phyloP scores from a whole-genome alignment of 2,113 vertebrate genomes.

The Micronycteris hirsuta region DNA sequence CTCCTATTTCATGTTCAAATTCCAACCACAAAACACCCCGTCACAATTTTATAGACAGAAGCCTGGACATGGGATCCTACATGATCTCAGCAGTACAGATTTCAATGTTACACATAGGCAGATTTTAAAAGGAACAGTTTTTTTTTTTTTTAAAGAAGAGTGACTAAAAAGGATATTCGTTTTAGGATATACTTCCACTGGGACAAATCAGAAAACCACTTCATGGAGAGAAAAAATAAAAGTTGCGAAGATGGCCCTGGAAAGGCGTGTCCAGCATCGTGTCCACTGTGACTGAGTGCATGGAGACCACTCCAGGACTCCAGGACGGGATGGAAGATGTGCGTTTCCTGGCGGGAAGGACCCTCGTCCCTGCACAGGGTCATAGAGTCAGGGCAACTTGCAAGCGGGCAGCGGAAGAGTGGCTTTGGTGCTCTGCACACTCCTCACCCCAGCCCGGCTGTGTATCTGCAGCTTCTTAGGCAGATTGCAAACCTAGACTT shows the following conservation, averaged over 20 bases:
- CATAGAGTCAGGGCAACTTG: too few relatives aligned
- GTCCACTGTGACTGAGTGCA: too few relatives aligned
- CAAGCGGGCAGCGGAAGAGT: accelerated
- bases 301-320: too few relatives aligned
- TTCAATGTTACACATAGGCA: neutral
- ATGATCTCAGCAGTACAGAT: neutral
- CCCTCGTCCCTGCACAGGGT: neutral
- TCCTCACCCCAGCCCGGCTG: too few relatives aligned
- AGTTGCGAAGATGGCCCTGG: neutral
- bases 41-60: neutral
- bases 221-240: neutral
- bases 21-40: neutral
- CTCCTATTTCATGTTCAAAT: neutral
- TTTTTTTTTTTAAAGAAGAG: neutral
- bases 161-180: neutral
- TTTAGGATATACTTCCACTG: neutral
- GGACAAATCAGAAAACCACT: neutral
- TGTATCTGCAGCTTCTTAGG: too few relatives aligned
- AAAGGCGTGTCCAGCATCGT: neutral
- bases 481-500: neutral
- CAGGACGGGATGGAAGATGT: too few relatives aligned
- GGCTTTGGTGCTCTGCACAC: neutral
- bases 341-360: neutral
- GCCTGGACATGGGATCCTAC: neutral
- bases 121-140: neutral